Conservation (phyloP, 1,140 invertebrate genomes). For the Conus ventricosus region DNA sequence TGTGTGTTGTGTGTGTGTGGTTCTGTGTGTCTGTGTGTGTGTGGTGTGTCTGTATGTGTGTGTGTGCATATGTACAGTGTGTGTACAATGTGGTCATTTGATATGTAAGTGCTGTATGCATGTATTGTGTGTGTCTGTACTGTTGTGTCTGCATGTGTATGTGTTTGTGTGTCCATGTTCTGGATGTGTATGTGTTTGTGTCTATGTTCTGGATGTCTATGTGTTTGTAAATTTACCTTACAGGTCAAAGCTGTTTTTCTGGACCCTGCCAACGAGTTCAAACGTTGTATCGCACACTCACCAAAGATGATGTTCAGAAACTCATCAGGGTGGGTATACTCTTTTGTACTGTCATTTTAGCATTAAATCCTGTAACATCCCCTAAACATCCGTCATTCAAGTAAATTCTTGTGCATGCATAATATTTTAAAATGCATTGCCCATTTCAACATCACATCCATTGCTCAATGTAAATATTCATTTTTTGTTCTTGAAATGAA, state of each 20-base stretch:
- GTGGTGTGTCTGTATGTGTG: neutral
- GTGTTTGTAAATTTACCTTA: conserved; percentile 28
- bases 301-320: conserved; percentile 76
- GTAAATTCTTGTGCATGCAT: too few species aligned
- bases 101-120: neutral
- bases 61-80: neutral
- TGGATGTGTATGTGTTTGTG: too few species aligned
- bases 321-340: conserved; percentile 68
- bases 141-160: too few species aligned
- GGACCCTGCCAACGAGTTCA: conserved; percentile 75
- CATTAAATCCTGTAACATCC: neutral
- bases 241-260: conserved; percentile 75
- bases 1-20: too few species aligned
- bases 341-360: neutral
- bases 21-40: too few species aligned
- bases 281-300: conserved; percentile 74
- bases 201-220: neutral
- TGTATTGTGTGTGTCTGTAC: too few species aligned
- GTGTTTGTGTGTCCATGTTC: neutral
- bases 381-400: too few species aligned
- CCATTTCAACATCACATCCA: too few species aligned
- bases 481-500: too few species aligned
- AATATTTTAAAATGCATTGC: too few species aligned
- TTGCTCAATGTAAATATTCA: too few species aligned
- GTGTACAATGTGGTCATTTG: neutral